phyloP scores from a whole-genome alignment of 2,888 invertebrate genomes.

The Polyommatus icarus region DNA sequence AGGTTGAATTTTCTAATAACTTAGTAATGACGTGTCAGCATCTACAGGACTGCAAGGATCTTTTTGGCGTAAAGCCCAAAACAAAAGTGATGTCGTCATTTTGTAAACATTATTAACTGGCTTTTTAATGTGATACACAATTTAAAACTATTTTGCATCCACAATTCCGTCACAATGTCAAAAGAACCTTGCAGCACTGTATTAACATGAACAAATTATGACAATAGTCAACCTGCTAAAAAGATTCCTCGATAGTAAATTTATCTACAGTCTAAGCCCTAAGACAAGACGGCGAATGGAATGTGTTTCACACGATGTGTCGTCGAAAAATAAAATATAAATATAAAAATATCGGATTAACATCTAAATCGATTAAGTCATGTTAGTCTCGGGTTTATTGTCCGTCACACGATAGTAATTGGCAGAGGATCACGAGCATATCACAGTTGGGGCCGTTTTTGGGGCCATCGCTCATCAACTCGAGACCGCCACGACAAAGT shows the following conservation, averaged over 20 bases:
- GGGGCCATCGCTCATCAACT: not conserved
- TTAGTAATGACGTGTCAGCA: not conserved
- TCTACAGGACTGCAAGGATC: not conserved
- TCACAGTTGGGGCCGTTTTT: constrained; percentile 51
- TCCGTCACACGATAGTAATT: constrained; percentile 52
- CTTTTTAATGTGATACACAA: not conserved
- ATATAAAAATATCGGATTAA: not conserved
- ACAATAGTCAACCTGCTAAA: not conserved
- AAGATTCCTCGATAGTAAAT: not conserved
- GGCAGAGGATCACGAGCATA: constrained; percentile 56
- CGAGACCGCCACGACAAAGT: constrained; percentile 32
- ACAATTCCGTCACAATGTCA: not conserved
- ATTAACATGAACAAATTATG: not conserved
- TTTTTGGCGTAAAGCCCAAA: not conserved
- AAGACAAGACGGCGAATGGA: not conserved
- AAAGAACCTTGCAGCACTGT: not conserved
- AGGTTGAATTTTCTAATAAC: not conserved
- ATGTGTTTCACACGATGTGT: not conserved
- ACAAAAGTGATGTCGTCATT: not conserved
- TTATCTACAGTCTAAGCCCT: not conserved
- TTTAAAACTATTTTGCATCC: not conserved
- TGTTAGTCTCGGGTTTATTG: constrained; percentile 47
- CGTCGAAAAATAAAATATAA: constrained; percentile 10
- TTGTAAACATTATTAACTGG: not conserved
- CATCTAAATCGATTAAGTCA: constrained; percentile 20